Evolutionary conservation across 92 coral and sea anemone genomes (phyloP).

Genomic region (Micromussa lordhowensis): DNA sequence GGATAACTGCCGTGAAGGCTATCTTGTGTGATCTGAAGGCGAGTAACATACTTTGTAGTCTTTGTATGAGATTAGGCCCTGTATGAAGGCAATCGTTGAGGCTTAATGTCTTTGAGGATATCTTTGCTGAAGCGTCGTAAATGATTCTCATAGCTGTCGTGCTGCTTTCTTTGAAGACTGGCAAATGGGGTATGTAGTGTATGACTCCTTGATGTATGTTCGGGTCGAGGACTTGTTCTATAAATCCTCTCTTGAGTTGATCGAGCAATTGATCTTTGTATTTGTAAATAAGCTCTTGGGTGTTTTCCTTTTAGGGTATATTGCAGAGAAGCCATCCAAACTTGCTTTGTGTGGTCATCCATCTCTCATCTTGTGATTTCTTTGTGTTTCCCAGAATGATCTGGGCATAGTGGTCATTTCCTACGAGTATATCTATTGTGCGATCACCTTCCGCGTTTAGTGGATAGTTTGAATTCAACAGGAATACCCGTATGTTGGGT

Average conservation of each 20-base stretch:
- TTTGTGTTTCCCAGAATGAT: constrained; percentile 19
- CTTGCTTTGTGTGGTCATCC: constrained; percentile 49
- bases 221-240: constrained; percentile 51
- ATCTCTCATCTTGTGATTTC: constrained; percentile 40
- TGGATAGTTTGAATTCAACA: too few species aligned
- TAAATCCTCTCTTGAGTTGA: constrained; percentile 64
- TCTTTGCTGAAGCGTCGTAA: constrained; percentile 65
- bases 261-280: constrained; percentile 49
- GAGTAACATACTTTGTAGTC: constrained; percentile 27
- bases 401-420: constrained; percentile 27
- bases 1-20: constrained; percentile 53
- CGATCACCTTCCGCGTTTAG: too few species aligned
- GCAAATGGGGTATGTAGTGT: constrained; percentile 71
- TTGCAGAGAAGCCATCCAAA: constrained; percentile 31
- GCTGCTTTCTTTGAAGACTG: constrained; percentile 70
- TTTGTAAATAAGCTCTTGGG: constrained; percentile 21
- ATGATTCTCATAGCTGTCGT: constrained; percentile 58
- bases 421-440: constrained; percentile 28
- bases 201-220: constrained; percentile 23
- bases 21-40: constrained; percentile 55
- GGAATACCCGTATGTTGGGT: too few species aligned
- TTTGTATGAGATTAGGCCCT: constrained; percentile 54
- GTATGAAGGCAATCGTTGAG: constrained; percentile 67
- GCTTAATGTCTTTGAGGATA: constrained; percentile 39
- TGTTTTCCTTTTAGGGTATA: too few species aligned